These are phyloP conservation scores for Barypeithes pellucidus DNA, from an alignment of 2,888 invertebrate species.

Conservation along the genomic window DNA sequence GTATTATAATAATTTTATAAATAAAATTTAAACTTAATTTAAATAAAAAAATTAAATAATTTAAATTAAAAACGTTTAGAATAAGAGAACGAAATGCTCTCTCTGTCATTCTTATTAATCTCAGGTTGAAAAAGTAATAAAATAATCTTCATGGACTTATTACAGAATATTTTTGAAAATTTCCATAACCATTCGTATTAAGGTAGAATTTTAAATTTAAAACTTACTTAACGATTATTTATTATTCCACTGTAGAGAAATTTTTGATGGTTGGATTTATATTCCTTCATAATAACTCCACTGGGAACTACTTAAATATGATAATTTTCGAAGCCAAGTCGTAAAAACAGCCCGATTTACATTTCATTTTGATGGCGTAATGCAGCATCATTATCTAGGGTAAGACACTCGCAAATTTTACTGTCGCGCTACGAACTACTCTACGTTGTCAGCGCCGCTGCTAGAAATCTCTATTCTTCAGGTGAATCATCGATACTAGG, in stretches of 20 bases:
- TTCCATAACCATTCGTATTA: not conserved
- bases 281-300: conserved; percentile 40
- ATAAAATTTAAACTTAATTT: too few species aligned
- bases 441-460: too few species aligned
- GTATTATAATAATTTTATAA: too few species aligned
- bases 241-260: not conserved
- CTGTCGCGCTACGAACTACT: too few species aligned
- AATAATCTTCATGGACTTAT: not conserved
- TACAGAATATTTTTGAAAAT: not conserved
- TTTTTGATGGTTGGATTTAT: conserved; percentile 9
- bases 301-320: conserved; percentile 47
- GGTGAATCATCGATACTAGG: too few species aligned
- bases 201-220: not conserved
- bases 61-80: too few species aligned
- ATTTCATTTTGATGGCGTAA: conserved; percentile 51
- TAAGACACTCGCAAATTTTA: too few species aligned
- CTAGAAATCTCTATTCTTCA: too few species aligned
- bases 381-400: too few species aligned
- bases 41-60: too few species aligned
- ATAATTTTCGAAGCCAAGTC: conserved; percentile 37
- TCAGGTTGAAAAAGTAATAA: not conserved
- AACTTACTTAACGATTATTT: conserved; percentile 16
- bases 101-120: too few species aligned
- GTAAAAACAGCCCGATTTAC: conserved; percentile 50
- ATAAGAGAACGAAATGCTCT: too few species aligned